phyloP scores from a whole-genome alignment of 1,140 invertebrate species.

The Heliconius hermathena region DNA sequence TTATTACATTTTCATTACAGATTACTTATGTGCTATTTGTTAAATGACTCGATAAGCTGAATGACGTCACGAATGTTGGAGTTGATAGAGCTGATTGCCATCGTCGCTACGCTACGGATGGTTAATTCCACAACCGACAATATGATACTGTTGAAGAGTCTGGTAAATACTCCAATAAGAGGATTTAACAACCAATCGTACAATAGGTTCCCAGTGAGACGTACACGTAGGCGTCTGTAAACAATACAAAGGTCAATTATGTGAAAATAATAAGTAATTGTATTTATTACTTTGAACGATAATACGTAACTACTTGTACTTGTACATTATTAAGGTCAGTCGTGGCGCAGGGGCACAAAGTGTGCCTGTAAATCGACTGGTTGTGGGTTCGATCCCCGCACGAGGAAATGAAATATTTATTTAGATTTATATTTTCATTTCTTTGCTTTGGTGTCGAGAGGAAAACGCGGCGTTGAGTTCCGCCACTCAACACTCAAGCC shows the following conservation, averaged over 20 bases:
- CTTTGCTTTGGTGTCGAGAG: no score
- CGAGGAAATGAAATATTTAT: no score
- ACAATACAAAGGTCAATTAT: conserved; percentile 22
- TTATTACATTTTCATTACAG: no score
- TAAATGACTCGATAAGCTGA: conserved; percentile 33
- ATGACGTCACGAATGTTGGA: conserved; percentile 37
- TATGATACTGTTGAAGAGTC: conserved; percentile 72
- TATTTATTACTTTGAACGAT: not conserved
- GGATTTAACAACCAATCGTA: conserved; percentile 77
- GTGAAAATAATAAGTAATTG: no score
- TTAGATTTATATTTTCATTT: no score
- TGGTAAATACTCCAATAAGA: conserved; percentile 64
- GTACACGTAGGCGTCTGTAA: conserved; percentile 69
- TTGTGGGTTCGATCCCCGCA: no score
- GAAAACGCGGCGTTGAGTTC: no score
- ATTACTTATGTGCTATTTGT: not conserved
- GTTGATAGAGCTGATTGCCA: conserved; percentile 45
- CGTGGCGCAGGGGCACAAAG: no score
- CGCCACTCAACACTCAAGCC: no score
- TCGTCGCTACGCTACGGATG: conserved; percentile 51
- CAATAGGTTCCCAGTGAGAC: conserved; percentile 74
- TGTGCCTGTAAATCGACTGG: no score
- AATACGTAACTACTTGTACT: no score
- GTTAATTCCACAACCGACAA: conserved; percentile 66
- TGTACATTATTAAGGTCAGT: no score